Conservation (phyloP, 2,113 vertebrate species). For the Peromyscus polionotus region DNA sequence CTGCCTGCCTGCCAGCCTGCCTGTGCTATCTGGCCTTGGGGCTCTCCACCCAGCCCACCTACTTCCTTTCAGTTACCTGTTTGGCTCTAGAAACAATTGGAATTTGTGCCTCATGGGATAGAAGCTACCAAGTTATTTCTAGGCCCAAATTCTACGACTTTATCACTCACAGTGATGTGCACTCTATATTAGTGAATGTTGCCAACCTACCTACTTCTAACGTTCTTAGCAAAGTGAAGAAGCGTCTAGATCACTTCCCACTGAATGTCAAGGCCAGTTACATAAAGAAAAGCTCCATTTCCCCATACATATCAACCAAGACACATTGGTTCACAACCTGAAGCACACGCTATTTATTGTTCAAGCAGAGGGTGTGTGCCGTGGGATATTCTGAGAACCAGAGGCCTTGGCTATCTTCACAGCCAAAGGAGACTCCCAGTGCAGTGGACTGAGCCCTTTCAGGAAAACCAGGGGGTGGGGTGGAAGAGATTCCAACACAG, state of each 20-base stretch:
- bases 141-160: not conserved
- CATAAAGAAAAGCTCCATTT: not conserved
- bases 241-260: not conserved
- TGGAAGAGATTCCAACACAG: not conserved
- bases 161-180: not conserved
- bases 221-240: not conserved
- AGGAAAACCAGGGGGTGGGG: not conserved
- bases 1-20: too few species aligned
- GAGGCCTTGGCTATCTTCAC: slow-evolving; percentile 28
- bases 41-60: not conserved
- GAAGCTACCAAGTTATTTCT: not conserved
- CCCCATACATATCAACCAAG: not conserved
- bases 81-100: not conserved
- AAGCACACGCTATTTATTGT: not conserved
- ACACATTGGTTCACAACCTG: not conserved
- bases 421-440: not conserved
- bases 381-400: not conserved
- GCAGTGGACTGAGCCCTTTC: not conserved
- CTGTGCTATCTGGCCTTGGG: not conserved
- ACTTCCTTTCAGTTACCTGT: not conserved
- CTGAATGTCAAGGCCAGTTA: not conserved
- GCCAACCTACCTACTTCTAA: not conserved
- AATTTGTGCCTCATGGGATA: not conserved
- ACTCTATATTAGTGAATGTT: not conserved
- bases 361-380: slow-evolving; percentile 2